Evolutionary conservation across 2,797 vertebrate species (phyloP).

Genomic region (Danio albolineatus): DNA sequence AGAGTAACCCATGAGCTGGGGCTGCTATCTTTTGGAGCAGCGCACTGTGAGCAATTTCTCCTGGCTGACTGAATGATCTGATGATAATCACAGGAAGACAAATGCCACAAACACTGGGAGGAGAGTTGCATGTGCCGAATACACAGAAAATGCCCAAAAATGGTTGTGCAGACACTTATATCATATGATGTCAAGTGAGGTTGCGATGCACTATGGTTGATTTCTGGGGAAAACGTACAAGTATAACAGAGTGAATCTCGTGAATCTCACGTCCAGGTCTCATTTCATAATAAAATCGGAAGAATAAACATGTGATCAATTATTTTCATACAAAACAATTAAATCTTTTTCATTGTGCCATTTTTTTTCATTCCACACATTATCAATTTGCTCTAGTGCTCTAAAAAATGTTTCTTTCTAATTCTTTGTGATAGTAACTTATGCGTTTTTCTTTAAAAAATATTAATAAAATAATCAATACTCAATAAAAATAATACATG

Average conservation of each 20-base stretch:
- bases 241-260: conserved; percentile 11
- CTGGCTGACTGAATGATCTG: conserved; percentile 29
- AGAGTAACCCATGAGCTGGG: conserved; percentile 29
- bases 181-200: not conserved
- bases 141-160: conserved; percentile 5
- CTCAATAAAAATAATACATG: too few species aligned
- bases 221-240: not conserved
- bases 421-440: too few species aligned
- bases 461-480: too few species aligned
- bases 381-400: too few species aligned
- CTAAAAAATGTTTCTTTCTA: too few species aligned
- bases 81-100: conserved; percentile 43
- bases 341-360: too few species aligned
- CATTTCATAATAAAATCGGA: not conserved
- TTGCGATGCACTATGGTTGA: conserved; percentile 6
- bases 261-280: not conserved
- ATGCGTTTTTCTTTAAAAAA: too few species aligned
- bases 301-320: too few species aligned
- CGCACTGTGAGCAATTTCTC: conserved; percentile 31
- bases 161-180: conserved; percentile 7
- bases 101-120: conserved; percentile 36
- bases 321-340: too few species aligned
- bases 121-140: not conserved
- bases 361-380: too few species aligned
- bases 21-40: conserved; percentile 28